A percentile compares a stretch with the other conserved stretches of the same genome.
Conservation (phyloP, 2,888 invertebrate species). For the Mythimna lalbum region DNA sequence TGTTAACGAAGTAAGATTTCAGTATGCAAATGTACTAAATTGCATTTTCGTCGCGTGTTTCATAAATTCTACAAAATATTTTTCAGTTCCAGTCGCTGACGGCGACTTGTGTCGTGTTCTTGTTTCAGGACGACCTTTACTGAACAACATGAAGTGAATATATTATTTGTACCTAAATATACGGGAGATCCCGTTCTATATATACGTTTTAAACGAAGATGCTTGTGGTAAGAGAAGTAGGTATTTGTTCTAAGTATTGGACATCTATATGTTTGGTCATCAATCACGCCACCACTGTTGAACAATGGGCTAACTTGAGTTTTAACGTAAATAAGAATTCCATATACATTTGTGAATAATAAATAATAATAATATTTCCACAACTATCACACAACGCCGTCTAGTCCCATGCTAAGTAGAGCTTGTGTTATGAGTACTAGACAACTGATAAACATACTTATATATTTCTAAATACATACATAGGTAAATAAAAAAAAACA, state of each 20-base stretch:
- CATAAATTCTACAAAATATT: slow-evolving; percentile 25
- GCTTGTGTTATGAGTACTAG: no score
- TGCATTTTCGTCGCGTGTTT: slow-evolving; percentile 41
- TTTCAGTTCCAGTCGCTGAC: slow-evolving; percentile 5
- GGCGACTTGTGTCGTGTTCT: neutral
- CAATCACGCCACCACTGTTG: neutral
- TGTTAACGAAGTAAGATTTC: slow-evolving; percentile 39
- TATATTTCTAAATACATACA: no score
- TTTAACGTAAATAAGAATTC: no score
- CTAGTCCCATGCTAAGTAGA: no score
- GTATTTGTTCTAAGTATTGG: neutral
- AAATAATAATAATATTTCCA: no score
- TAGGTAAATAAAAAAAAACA: no score
- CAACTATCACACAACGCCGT: no score
- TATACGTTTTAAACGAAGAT: neutral
- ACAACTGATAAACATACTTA: no score
- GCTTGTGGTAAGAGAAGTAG: neutral
- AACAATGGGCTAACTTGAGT: no score
- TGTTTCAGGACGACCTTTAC: neutral
- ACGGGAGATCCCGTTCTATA: neutral
- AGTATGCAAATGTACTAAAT: slow-evolving; percentile 39
- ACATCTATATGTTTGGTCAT: neutral
- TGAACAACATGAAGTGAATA: slow-evolving; percentile 11
- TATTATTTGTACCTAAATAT: neutral
- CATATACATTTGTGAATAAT: no score